Evolutionary conservation across 2,888 invertebrate species (phyloP).

Genomic region (Steinernema scapterisci): DNA sequence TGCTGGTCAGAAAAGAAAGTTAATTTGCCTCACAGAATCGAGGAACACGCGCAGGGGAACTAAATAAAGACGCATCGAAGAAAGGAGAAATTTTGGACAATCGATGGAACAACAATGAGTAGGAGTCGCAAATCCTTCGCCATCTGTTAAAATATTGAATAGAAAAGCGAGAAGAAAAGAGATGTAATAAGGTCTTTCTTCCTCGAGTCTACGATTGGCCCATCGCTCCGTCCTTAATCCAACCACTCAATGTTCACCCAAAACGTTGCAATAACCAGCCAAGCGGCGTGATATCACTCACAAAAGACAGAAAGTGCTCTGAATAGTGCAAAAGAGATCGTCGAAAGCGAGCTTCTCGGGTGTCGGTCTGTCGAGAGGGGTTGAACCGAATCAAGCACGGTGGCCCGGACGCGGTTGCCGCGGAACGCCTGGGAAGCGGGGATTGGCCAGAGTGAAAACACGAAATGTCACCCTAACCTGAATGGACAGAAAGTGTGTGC

Average conservation of each 20-base stretch:
- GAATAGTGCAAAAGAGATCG: background rate
- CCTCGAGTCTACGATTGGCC: constrained; percentile 20
- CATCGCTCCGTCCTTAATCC: constrained; percentile 24
- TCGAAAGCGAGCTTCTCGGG: background rate
- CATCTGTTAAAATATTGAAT: constrained; percentile 33
- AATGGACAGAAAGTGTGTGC: constrained; percentile 10
- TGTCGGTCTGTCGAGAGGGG: constrained; percentile 12
- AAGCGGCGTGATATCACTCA: background rate
- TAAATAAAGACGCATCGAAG: constrained; percentile 21
- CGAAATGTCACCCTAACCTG: constrained; percentile 25
- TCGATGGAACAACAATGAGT: constrained; percentile 31
- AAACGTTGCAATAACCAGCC: constrained; percentile 3
- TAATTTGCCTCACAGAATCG: constrained; percentile 12
- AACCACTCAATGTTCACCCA: background rate
- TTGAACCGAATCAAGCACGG: background rate
- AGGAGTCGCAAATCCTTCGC: constrained; percentile 33
- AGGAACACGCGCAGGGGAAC: constrained; percentile 16
- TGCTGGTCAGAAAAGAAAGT: constrained; percentile 16
- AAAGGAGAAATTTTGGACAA: constrained; percentile 27
- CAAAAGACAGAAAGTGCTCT: background rate
- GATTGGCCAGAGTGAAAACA: background rate
- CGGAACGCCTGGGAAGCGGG: background rate
- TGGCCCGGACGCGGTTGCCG: background rate
- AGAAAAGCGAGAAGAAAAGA: constrained; percentile 31
- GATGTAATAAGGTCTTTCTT: constrained; percentile 33